These are phyloP conservation scores for Tenebrio molitor DNA, from an alignment of 1,140 invertebrate genomes.

Conservation along the genomic window DNA sequence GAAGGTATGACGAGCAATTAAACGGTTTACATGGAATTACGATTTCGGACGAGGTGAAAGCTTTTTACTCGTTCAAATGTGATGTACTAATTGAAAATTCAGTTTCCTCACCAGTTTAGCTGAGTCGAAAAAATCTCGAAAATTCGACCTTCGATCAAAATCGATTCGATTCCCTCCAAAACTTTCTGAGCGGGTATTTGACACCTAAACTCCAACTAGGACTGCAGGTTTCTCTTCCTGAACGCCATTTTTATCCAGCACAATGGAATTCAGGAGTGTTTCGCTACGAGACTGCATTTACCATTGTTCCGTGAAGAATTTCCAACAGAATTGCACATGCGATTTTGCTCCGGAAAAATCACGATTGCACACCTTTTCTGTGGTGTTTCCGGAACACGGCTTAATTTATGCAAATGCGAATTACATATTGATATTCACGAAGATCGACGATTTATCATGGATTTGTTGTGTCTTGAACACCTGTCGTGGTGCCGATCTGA, in stretches of 20 bases:
- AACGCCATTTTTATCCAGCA: no score
- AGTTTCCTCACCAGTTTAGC: not conserved
- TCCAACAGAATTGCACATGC: no score
- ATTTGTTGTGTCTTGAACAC: not conserved
- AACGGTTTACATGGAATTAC: not conserved
- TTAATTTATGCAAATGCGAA: not conserved
- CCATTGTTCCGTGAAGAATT: no score
- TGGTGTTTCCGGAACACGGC: not conserved
- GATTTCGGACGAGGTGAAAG: not conserved
- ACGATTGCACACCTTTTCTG: not conserved
- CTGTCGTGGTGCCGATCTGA: not conserved
- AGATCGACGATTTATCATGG: not conserved
- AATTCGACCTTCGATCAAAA: no score
- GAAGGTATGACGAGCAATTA: not conserved
- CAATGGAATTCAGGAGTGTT: no score
- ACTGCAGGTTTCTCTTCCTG: no score
- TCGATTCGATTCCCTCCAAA: no score
- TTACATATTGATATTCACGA: not conserved
- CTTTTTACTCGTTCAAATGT: not conserved
- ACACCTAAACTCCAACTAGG: no score
- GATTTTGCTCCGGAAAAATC: no score
- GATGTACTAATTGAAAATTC: not conserved
- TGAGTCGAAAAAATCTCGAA: not conserved
- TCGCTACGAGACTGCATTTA: no score
- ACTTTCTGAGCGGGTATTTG: no score